A percentile compares a stretch with the other conserved stretches of the same genome.
phyloP scores from a whole-genome alignment of 2,888 invertebrate species.

The Watsonalla cultraria region DNA sequence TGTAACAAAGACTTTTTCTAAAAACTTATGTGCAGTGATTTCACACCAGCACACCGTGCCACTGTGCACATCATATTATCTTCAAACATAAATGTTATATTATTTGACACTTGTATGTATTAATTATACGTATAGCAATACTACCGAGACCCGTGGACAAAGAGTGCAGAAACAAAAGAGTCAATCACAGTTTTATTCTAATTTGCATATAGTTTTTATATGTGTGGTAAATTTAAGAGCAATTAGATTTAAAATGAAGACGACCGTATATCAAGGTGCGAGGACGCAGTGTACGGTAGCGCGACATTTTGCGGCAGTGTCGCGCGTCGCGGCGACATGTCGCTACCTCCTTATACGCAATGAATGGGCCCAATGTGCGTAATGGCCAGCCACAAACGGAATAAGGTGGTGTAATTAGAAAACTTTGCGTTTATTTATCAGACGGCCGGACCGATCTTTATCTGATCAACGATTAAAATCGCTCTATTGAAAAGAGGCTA shows the following conservation, averaged over 20 bases:
- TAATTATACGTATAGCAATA: too few species aligned
- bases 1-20: too few species aligned
- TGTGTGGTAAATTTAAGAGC: not conserved
- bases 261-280: slow-evolving; percentile 8
- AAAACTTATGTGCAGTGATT: too few species aligned
- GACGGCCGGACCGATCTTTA: not conserved
- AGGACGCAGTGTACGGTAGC: slow-evolving; percentile 20
- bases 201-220: too few species aligned
- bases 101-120: too few species aligned
- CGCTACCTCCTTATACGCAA: slow-evolving; percentile 49
- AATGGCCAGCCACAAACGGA: slow-evolving; percentile 26
- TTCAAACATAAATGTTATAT: too few species aligned
- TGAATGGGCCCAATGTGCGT: slow-evolving; percentile 34
- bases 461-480: not conserved
- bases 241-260: not conserved
- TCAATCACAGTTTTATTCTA: too few species aligned
- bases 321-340: slow-evolving; percentile 39
- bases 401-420: slow-evolving; percentile 34
- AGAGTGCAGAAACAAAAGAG: too few species aligned
- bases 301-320: slow-evolving; percentile 23
- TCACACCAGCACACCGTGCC: too few species aligned
- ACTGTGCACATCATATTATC: too few species aligned
- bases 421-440: slow-evolving; percentile 10
- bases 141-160: too few species aligned
- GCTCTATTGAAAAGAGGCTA: not conserved